phyloP scores from a whole-genome alignment of 2,797 vertebrate species.

The Poecilia picta region DNA sequence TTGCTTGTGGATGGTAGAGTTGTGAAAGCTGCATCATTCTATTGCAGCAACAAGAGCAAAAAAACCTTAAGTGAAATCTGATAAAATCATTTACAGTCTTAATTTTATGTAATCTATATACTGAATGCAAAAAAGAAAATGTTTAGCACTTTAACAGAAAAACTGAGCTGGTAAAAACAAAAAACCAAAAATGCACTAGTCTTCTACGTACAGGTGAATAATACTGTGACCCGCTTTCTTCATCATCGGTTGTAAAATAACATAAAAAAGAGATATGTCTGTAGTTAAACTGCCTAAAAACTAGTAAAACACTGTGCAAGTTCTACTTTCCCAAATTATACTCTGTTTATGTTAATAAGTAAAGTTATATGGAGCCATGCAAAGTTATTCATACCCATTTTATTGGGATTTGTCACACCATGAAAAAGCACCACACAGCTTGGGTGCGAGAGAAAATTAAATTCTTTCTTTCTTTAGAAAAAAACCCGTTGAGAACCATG shows the following conservation, averaged over 20 bases:
- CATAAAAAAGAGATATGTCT: not conserved
- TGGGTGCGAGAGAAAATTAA: not conserved
- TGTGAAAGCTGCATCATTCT: not conserved
- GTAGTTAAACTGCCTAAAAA: not conserved
- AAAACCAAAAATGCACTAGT: not conserved
- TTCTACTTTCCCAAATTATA: not conserved
- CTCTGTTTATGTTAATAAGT: not conserved
- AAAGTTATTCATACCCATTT: not conserved
- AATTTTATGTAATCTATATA: not conserved
- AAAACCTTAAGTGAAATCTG: not conserved
- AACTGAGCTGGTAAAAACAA: not conserved
- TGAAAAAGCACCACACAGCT: not conserved
- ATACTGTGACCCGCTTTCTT: not conserved
- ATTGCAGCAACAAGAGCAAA: conserved; percentile 12
- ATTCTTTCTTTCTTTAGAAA: not conserved
- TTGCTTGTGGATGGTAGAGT: not conserved
- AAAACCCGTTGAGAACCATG: not conserved
- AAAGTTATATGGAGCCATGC: not conserved
- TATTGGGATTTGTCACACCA: not conserved
- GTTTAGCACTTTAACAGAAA: not conserved
- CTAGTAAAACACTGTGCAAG: not conserved
- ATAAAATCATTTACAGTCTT: not conserved
- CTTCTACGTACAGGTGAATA: not conserved
- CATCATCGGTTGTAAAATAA: not conserved
- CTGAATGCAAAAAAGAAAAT: not conserved